Evolutionary conservation across 2,888 invertebrate genomes (phyloP), one percentile per base, ranked within the genome.

Genomic region (Brenthis hecate): DNA sequence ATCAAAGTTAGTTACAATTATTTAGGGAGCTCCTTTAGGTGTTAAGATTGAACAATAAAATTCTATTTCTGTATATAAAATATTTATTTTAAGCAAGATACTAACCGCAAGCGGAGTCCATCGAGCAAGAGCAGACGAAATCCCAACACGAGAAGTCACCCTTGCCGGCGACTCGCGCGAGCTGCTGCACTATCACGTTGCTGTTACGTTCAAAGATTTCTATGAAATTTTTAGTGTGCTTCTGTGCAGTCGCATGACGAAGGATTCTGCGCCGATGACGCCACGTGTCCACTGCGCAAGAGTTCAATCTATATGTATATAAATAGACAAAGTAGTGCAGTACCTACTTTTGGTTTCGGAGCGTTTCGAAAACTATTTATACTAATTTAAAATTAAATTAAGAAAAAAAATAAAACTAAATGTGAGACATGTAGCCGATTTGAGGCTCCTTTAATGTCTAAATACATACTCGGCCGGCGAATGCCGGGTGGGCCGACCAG

Each of bases 21-120:
- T 28, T 28, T 28, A 28, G 28, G 28, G 4, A 28, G 28, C 5
- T 28, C 3, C 28, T 28, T 28, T 28, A 28, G 28, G 3, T 28
- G 4, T 28, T 28, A 4, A 28, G 28, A 4, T 28, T 28, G 28
- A 28, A 28, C 3, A 28, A 28, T 28, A 28, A 28, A 28, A 28
- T 28, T 28, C 28, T 28, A 28, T 28, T 28, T 57, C n/a, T 43
- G 3, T 14, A 11, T 28, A 23, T n/a, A 32, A 11, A 50, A 50
- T 28, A 50, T 36, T 62, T 0, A 56, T 1, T 43, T 57, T 48
- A 28, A 51, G n/a, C 14, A 55, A 65, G 6, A 53, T 13, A 64
- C 75, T 43, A 72, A 85, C 82, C 83, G 68, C 83, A 85, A 68
- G 84, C 76, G 2, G 85, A 77, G 66, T 85, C 82, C 81, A 86